phyloP scores from a whole-genome alignment of 2,797 vertebrate genomes.

The Poeciliopsis paucimaculata region DNA sequence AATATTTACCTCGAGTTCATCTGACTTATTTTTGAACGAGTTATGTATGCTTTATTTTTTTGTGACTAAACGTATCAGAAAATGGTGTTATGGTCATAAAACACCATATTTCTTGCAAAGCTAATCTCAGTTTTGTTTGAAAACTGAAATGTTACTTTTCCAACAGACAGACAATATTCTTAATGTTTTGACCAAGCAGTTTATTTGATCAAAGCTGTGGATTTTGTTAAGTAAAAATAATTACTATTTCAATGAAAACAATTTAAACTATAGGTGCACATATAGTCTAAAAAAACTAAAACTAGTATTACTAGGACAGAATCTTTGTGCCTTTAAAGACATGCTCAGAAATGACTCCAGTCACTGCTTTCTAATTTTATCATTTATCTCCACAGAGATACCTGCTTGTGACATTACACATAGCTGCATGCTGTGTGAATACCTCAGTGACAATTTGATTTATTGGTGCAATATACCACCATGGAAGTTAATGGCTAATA shows the following conservation, averaged over 20 bases:
- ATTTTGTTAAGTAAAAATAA: slow-evolving; percentile 1
- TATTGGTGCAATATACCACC: slow-evolving; percentile 44
- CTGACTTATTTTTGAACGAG: neutral
- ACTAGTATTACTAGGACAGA: neutral
- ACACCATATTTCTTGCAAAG: neutral
- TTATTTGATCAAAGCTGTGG: neutral
- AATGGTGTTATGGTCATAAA: neutral
- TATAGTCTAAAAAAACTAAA: neutral
- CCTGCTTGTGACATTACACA: slow-evolving; percentile 49
- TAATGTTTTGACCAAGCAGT: neutral
- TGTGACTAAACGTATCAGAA: neutral
- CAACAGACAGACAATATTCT: neutral
- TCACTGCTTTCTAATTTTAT: slow-evolving; percentile 47
- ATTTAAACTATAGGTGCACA: neutral
- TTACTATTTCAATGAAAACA: neutral
- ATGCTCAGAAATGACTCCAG: slow-evolving; percentile 14
- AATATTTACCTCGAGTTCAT: neutral
- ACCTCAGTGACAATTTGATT: slow-evolving; percentile 57
- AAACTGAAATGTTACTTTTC: neutral
- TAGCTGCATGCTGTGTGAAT: slow-evolving; percentile 47
- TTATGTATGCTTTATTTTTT: neutral
- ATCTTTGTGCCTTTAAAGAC: slow-evolving; percentile 15
- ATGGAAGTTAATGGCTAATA: slow-evolving; percentile 44
- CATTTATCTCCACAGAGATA: slow-evolving; percentile 45
- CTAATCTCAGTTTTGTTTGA: neutral